Evolutionary conservation across 1,140 invertebrate genomes (phyloP).

Genomic region (Mactra quadrangularis): DNA sequence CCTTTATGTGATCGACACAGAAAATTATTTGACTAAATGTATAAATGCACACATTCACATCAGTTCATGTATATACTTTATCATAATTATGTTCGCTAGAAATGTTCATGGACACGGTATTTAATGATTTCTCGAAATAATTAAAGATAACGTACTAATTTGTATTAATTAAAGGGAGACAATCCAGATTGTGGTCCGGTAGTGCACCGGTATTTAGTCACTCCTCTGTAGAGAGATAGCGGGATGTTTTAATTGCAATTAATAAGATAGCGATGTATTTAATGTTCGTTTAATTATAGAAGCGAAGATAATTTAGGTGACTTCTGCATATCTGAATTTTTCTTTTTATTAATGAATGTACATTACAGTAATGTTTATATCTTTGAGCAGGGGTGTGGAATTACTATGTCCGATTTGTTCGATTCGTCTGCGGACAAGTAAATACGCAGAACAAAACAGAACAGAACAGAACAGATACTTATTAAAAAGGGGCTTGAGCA

Average conservation of each 20-base stretch:
- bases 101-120: not conserved
- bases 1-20: too few species aligned
- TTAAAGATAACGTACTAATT: slow-evolving; percentile 22
- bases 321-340: slow-evolving; percentile 2
- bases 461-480: too few species aligned
- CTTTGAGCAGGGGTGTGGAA: too few species aligned
- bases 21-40: too few species aligned
- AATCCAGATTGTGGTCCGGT: slow-evolving; percentile 16
- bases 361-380: too few species aligned
- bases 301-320: not conserved
- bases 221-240: slow-evolving; percentile 15
- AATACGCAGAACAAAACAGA: too few species aligned
- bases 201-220: not conserved
- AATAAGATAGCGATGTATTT: slow-evolving; percentile 14
- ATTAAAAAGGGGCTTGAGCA: too few species aligned
- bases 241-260: slow-evolving; percentile 33
- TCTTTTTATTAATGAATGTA: too few species aligned
- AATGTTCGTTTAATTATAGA: slow-evolving; percentile 29
- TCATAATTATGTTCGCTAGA: not conserved
- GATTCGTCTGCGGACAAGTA: too few species aligned
- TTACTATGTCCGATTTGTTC: too few species aligned
- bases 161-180: slow-evolving; percentile 38
- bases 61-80: too few species aligned
- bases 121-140: slow-evolving; percentile 16
- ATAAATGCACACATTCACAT: too few species aligned